Evolutionary conservation across 2,797 vertebrate genomes (phyloP), one percentile per base, ranked within the genome.

Genomic region (Tangara arthus): DNA sequence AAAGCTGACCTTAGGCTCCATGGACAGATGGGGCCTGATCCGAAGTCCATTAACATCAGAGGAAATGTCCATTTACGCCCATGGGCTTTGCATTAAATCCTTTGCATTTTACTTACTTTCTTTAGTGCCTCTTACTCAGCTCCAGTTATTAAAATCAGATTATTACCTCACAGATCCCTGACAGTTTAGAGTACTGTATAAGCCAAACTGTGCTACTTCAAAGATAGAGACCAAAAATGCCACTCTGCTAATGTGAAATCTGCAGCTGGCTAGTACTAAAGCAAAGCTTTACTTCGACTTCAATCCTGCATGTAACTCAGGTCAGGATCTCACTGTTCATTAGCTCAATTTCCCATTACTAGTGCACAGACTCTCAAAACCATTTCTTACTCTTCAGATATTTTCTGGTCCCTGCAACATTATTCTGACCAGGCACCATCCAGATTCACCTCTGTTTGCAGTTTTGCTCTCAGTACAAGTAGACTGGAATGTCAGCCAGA

Each of bases 401-500:
- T 71, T 77, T 93, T 77, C 52, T 82, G 49, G 56, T 68, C n/a
- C 57, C 52, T 73, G 41, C 22, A 34, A 78, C 47, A n/a, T 71
- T 47, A 66, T 65, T 84, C 66, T 93, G 92, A 56, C 64, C 70
- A 73, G 66, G 44, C 73, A 87, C 41, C 3, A 2, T 61, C 79
- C 44, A 68, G 70, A 83, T 86, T 91, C 85, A 95, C 85, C 77
- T 93, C 77, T 56, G 37, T 88, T 90, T 84, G 77, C 82, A 73
- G 70, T 84, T 86, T 84, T 84, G 82, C 61, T 93, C 82, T 84
- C 49, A 22, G 68, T 73, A 57, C 19, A 50, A 93, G 88, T 93
- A 91, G 89, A 86, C 56, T 93, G 68, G 77, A 90, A 60, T 90
- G 94, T 96, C 94, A 96, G 95, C 90, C 91, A 93, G 93, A 95